A percentile compares a stretch with the other conserved stretches of the same genome.
These are phyloP conservation scores for Chrysina gloriosa DNA, from an alignment of 2,888 invertebrate genomes.

Conservation along the genomic window DNA sequence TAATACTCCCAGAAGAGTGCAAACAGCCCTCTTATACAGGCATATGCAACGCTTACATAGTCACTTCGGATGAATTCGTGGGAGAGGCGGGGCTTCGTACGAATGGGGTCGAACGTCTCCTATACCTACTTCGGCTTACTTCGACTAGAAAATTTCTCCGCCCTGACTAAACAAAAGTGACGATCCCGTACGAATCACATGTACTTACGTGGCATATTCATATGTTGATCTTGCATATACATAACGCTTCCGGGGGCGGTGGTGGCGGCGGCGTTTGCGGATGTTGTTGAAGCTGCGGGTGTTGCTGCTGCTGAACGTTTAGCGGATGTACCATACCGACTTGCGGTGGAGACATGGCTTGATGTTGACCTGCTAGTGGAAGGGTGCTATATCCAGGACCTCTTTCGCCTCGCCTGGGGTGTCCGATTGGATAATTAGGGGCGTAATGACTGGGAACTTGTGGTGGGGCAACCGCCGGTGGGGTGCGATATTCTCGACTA, in stretches of 20 bases:
- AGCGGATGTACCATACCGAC: conserved; percentile 92
- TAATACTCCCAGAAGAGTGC: too few species aligned
- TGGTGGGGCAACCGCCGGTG: conserved; percentile 96
- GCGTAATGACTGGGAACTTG: conserved; percentile 98
- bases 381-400: conserved; percentile 86
- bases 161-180: conserved; percentile 1
- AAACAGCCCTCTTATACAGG: too few species aligned
- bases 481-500: conserved; percentile 88
- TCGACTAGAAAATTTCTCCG: too few species aligned
- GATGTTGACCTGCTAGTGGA: conserved; percentile 71
- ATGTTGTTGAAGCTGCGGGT: conserved; percentile 56
- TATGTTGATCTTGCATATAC: conserved; percentile 67
- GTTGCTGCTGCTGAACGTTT: conserved; percentile 58
- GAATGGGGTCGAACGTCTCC: too few species aligned
- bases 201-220: conserved; percentile 86
- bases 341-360: conserved; percentile 63
- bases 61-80: too few species aligned
- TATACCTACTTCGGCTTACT: too few species aligned
- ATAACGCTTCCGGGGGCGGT: conserved; percentile 72
- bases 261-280: conserved; percentile 74
- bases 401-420: conserved; percentile 73
- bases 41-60: too few species aligned
- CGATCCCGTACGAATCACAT: too few species aligned
- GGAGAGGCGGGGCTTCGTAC: too few species aligned
- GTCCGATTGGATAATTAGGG: conserved; percentile 90